Percentiles rank a stretch among this genome's conserved stretches.
These are phyloP conservation scores for Oryzias sinensis DNA, from an alignment of 2,797 vertebrate species.

Conservation along the genomic window DNA sequence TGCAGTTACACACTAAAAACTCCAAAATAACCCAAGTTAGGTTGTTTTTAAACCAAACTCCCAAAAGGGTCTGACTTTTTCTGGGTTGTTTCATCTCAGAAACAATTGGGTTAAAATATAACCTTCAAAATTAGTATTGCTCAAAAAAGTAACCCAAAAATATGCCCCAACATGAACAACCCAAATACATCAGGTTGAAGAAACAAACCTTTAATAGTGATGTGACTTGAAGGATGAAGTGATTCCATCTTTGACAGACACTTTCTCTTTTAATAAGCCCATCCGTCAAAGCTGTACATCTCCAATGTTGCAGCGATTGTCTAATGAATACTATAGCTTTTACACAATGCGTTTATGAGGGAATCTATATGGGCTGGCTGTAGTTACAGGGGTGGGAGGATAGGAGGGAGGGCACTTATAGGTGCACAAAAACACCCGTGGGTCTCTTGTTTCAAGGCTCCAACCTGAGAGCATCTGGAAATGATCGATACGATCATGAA, in stretches of 20 bases:
- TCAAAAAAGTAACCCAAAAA: too few relatives aligned
- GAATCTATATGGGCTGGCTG: slow-evolving; percentile 13
- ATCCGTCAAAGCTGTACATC: slow-evolving; percentile 50
- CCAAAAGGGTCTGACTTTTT: too few relatives aligned
- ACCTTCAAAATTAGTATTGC: too few relatives aligned
- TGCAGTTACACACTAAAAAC: too few relatives aligned
- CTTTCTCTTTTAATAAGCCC: slow-evolving; percentile 44
- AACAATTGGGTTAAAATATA: too few relatives aligned
- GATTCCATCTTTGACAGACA: slow-evolving; percentile 28
- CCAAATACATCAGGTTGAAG: too few relatives aligned
- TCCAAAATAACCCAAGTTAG: too few relatives aligned
- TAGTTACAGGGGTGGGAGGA: not conserved
- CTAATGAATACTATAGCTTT: slow-evolving; percentile 27
- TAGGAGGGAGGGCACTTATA: not conserved
- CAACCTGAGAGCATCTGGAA: slow-evolving; percentile 22
- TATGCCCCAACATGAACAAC: too few relatives aligned
- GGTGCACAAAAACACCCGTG: slow-evolving; percentile 20
- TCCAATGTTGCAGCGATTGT: slow-evolving; percentile 26
- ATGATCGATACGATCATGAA: slow-evolving; percentile 57
- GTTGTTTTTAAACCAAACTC: too few relatives aligned
- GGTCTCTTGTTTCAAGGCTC: slow-evolving; percentile 46
- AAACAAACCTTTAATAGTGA: not conserved
- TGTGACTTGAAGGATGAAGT: slow-evolving; percentile 37
- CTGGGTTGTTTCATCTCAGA: too few relatives aligned
- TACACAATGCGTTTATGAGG: slow-evolving; percentile 20